Evolutionary conservation across 2,888 invertebrate species (phyloP).

Genomic region (Cephus runcator): DNA sequence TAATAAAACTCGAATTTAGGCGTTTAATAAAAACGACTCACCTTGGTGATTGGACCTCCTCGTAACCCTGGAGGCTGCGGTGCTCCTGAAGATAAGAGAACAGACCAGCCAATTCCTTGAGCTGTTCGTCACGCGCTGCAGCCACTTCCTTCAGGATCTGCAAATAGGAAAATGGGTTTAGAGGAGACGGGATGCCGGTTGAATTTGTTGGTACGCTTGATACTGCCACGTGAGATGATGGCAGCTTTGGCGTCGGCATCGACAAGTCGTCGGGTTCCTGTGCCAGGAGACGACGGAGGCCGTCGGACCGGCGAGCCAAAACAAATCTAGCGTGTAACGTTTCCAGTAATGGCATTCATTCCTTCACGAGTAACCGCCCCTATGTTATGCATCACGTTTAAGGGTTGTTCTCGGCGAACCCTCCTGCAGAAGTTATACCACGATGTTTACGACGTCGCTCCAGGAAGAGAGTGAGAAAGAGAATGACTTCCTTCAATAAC

Average conservation of each 20-base stretch:
- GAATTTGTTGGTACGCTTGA: neutral
- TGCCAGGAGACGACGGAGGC: slow-evolving; percentile 5
- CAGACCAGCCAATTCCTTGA: slow-evolving; percentile 74
- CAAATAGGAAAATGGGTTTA: neutral
- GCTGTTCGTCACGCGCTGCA: slow-evolving; percentile 71
- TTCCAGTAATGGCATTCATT: slow-evolving; percentile 16
- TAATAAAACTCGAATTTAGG: neutral
- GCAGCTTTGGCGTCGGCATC: neutral
- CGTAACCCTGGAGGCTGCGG: slow-evolving; percentile 68
- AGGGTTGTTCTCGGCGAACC: neutral
- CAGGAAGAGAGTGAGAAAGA: slow-evolving; percentile 4
- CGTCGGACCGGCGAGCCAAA: slow-evolving; percentile 23
- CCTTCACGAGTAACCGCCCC: neutral
- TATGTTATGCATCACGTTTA: neutral
- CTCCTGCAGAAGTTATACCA: neutral
- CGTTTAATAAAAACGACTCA: slow-evolving; percentile 34
- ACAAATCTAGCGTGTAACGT: slow-evolving; percentile 34
- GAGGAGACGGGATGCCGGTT: neutral
- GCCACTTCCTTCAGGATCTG: slow-evolving; percentile 66
- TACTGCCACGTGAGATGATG: neutral
- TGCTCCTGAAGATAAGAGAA: slow-evolving; percentile 75
- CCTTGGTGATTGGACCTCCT: slow-evolving; percentile 51
- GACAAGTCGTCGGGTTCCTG: neutral
- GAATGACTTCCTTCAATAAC: neutral
- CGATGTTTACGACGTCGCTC: neutral